Base-by-base conservation (phyloP, 1,140 invertebrate genomes). In the Macrotrachela quadricornifera region DNA sequence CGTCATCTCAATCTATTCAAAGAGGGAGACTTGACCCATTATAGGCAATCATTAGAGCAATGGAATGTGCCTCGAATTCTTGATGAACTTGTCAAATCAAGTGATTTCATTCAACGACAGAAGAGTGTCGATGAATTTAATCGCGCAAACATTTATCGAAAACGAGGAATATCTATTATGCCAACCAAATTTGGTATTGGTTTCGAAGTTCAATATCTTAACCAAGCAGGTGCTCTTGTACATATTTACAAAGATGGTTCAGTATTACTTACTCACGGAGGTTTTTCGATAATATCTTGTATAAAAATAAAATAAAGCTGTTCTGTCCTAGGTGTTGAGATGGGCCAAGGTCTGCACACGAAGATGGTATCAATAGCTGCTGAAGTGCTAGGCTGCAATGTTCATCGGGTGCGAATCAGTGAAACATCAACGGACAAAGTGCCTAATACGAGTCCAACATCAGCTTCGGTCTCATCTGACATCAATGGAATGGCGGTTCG, bases 281-380 rank as follows among this genome's bases (percentile, higher is more conserved):
- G n/a, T n/a, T n/a, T n/a, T n/a, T n/a, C n/a, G n/a, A n/a, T n/a
- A n/a, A n/a, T n/a, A n/a, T n/a, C n/a, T n/a, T n/a, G n/a, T n/a
- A n/a, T n/a, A n/a, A n/a, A n/a, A n/a, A n/a, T n/a, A n/a, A n/a
- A n/a, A n/a, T n/a, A n/a, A n/a, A n/a, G n/a, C n/a, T n/a, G n/a
- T n/a, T n/a, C n/a, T n/a, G n/a, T n/a, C n/a, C n/a, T n/a, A n/a
- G n/a, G 87, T 15, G 80, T 80, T 15, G 88, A 95, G 74, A 94
- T 94, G 81, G 90, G 90, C 0, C 88, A 94, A 71, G 90, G 88
- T 1, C 69, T 94, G 0, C 82, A 92, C 61, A 94, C 85, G 0
- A 94, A 92, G 73, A 86, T 90, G 79, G 80, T 88, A 54, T 85
- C 91, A 75, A 77, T 79, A 62, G 45, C 43, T 43, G 30, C 15